A percentile compares a stretch with the other conserved stretches of the same genome.
phyloP scores from a whole-genome alignment of 1,140 invertebrate genomes.

The Atopsyche davidsoni region DNA sequence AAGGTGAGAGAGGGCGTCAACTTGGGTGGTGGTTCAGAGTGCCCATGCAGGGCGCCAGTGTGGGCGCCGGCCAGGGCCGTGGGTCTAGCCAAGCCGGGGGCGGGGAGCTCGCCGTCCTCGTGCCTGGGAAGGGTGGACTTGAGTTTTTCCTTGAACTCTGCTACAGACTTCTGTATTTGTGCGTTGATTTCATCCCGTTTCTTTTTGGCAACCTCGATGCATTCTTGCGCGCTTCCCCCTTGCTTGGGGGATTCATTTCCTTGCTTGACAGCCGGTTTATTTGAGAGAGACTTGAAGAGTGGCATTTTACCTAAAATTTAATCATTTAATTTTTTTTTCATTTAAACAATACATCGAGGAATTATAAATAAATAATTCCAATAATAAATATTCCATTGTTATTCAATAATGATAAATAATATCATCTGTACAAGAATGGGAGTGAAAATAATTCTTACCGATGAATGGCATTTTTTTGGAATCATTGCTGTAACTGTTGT shows the following conservation, averaged over 20 bases:
- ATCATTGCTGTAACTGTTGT: constrained; percentile 28
- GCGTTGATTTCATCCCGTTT: constrained; percentile 43
- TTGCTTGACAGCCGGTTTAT: constrained; percentile 34
- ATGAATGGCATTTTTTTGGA: constrained; percentile 47
- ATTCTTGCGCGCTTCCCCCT: constrained; percentile 41
- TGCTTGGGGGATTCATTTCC: constrained; percentile 51
- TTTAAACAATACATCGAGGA: too few species aligned
- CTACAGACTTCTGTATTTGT: constrained; percentile 46
- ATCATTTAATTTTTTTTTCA: too few species aligned
- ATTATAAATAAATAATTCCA: too few species aligned
- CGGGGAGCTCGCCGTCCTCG: constrained; percentile 31
- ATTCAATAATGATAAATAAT: too few species aligned
- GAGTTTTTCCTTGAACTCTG: constrained; percentile 44
- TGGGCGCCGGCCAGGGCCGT: constrained; percentile 20
- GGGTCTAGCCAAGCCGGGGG: constrained; percentile 27
- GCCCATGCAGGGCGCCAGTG: constrained; percentile 13
- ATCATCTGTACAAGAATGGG: too few species aligned
- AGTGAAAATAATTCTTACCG: constrained; percentile 34
- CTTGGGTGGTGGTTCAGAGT: constrained; percentile 20
- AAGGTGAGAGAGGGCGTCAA: constrained; percentile 13
- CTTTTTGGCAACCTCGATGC: constrained; percentile 37
- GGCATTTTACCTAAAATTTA: constrained; percentile 44
- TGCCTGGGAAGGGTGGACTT: constrained; percentile 38
- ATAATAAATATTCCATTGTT: too few species aligned
- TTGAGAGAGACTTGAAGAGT: constrained; percentile 39